Evolutionary conservation across 2,888 invertebrate genomes (phyloP), one percentile per base, ranked within the genome.

Genomic region (Folsomia candida): DNA sequence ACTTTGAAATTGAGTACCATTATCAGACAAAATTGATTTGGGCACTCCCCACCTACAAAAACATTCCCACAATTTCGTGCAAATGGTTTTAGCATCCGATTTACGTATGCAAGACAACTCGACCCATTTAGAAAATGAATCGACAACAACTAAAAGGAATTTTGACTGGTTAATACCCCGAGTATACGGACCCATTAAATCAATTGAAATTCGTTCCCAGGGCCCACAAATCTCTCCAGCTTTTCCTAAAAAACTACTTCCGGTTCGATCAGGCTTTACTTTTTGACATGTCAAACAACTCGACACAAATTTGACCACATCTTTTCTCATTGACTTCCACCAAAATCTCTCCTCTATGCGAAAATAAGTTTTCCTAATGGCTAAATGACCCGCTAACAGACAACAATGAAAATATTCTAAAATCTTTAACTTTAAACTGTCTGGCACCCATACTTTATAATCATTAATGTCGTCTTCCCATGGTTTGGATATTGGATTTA

Each of bases 371-470:
- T 74, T 74, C 2, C 68, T 22, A 11, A 69, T 71, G 11, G 71
- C 74, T 9, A 69, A 22, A 62, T 74, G 71, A 20, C 54, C 51
- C 27, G 69, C 64, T 11, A 66, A 25, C 4, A 51, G 37, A 20
- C n/a, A 25, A 24, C 26, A 18, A 64, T 75, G 77, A 66, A 74
- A 72, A 2, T 61, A n/a, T 22, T 27, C n/a, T 0, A 77, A 51
- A 0, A 72, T 20, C 25, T 70, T 60, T 24, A 63, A 11, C 18
- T 2, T 18, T 24, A 74, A 54, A 1, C 27, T 24, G 0, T 51
- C 14, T 4, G 74, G 71, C 11, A 76, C 29, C 74, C 72, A 74
- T 18, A 76, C 37, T 57, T 69, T 37, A 62, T 63, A 73, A 51
- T 67, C 60, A 3, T 22, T 3, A 1, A 22, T 14, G 24, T 74